phyloP scores from a whole-genome alignment of 2,797 vertebrate genomes.

The Microchirus variegatus region DNA sequence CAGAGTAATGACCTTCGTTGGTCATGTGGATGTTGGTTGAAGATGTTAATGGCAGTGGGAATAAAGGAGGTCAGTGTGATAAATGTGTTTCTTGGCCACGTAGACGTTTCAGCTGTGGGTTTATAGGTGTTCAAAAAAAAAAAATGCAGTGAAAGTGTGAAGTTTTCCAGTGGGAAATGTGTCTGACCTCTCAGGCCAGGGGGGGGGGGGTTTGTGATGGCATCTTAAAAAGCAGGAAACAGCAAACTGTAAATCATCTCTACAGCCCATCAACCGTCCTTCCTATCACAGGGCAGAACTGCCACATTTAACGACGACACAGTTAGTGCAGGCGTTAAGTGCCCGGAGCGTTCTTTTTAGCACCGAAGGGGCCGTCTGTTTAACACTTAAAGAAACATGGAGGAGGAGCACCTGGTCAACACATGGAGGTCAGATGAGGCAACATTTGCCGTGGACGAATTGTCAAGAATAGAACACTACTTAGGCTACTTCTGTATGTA shows the following conservation, averaged over 20 bases:
- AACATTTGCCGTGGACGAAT: conserved; percentile 1
- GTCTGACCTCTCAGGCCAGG: background rate
- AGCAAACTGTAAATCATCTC: conserved; percentile 32
- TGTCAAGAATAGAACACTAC: too few relatives aligned
- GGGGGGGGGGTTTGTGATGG: background rate
- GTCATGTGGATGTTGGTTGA: too few relatives aligned
- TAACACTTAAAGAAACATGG: conserved; percentile 35
- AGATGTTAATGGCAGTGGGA: too few relatives aligned
- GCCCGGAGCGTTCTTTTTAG: conserved; percentile 43
- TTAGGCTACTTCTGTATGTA: too few relatives aligned
- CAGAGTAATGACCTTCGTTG: too few relatives aligned
- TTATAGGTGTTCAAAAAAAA: background rate
- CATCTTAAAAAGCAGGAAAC: conserved; percentile 65
- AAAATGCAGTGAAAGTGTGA: background rate
- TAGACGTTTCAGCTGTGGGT: background rate
- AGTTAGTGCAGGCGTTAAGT: conserved; percentile 48
- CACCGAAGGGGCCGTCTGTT: conserved; percentile 36
- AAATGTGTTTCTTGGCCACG: too few relatives aligned
- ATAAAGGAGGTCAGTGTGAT: too few relatives aligned
- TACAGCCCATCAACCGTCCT: conserved; percentile 17
- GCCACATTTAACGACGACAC: conserved; percentile 34
- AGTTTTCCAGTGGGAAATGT: background rate
- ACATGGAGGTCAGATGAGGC: conserved; percentile 27
- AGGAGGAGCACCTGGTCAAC: conserved; percentile 61
- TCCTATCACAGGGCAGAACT: conserved; percentile 23